Percentiles rank a stretch among this genome's conserved stretches.
Conservation (phyloP, 2,888 invertebrate species). For the Eupithecia centaureata region DNA sequence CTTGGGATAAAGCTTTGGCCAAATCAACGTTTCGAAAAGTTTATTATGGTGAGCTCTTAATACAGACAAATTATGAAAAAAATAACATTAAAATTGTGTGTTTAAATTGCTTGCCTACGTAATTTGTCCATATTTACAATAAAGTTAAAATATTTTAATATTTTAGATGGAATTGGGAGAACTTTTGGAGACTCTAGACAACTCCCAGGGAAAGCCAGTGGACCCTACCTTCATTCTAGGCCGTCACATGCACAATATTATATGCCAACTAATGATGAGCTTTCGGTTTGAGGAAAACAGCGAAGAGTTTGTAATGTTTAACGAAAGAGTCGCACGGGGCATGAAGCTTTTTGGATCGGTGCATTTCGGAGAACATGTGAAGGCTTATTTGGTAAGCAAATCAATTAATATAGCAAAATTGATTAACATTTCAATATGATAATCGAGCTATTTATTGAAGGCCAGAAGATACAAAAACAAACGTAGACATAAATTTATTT, state of each 20-base stretch:
- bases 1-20: conserved; percentile 92
- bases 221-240: conserved; percentile 88
- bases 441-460: background rate
- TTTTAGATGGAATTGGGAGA: conserved; percentile 87
- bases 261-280: conserved; percentile 93
- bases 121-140: background rate
- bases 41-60: conserved; percentile 86
- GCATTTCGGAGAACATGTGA: conserved; percentile 89
- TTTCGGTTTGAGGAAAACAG: conserved; percentile 90
- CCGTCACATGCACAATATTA: conserved; percentile 92
- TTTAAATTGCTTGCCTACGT: background rate
- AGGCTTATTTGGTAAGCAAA: conserved; percentile 82
- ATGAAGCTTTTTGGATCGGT: conserved; percentile 91
- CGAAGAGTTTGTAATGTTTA: conserved; percentile 87
- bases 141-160: background rate
- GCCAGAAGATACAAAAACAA: background rate
- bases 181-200: conserved; percentile 74
- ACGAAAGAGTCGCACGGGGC: conserved; percentile 90
- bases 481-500: too few species aligned
- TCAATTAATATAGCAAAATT: background rate
- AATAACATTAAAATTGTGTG: too few species aligned
- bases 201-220: conserved; percentile 67
- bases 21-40: conserved; percentile 88
- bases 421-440: background rate
- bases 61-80: too few species aligned